Evolutionary conservation across 2,888 invertebrate species (phyloP).

Genomic region (Drosophila parthenogenetica): DNA sequence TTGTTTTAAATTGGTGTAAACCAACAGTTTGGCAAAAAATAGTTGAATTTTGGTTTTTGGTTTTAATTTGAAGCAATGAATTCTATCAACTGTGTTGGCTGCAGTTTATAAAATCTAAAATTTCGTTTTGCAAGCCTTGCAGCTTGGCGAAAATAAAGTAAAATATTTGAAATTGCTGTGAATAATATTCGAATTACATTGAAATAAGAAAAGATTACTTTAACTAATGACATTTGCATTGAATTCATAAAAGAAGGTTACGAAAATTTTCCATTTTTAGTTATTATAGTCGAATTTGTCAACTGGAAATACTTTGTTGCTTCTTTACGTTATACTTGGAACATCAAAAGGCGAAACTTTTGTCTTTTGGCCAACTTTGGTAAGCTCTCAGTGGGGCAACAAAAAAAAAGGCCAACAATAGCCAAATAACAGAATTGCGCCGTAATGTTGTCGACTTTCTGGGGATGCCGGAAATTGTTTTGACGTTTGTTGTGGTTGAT

Average conservation of each 20-base stretch:
- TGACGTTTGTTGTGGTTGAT: conserved; percentile 72
- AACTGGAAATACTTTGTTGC: background rate
- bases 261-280: no score
- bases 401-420: background rate
- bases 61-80: background rate
- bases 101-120: no score
- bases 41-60: conserved; percentile 27
- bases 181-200: no score
- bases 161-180: no score
- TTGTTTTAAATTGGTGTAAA: background rate
- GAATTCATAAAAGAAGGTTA: no score
- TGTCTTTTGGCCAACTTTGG: conserved; percentile 19
- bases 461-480: conserved; percentile 64
- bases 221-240: no score
- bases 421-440: conserved; percentile 26
- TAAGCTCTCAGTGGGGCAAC: conserved; percentile 7
- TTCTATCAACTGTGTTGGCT: no score
- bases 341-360: conserved; percentile 24
- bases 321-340: background rate
- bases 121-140: background rate
- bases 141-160: no score
- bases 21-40: conserved; percentile 15
- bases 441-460: conserved; percentile 42
- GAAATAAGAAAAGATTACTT: no score
- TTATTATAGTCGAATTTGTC: background rate